Evolutionary conservation across 1,140 invertebrate species (phyloP), one percentile per base, ranked within the genome.

Genomic region (Drosophila sechellia): DNA sequence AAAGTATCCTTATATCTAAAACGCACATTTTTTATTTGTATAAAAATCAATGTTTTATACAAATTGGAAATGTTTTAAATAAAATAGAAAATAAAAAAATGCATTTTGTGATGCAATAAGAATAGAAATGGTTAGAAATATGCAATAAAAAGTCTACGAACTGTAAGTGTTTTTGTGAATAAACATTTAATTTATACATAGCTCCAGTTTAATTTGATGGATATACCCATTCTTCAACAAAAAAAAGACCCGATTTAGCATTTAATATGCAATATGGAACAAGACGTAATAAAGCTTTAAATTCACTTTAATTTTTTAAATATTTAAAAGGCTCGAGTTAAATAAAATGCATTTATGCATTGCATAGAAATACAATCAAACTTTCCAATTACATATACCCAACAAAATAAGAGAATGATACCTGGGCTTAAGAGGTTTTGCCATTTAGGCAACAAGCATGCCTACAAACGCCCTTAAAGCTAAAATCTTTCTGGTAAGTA

Each of bases 1-100:
- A 95, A 92, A 95, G 93, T 93, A 95, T 94, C 94, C 95, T 94
- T 94, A 95, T 93, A 92, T 95, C 95, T 95, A 94, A 87, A 83
- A 79, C 57, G 66, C 74, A 78, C 55, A 78, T 48, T 61, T 93
- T 92, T 81, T 89, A 31, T 74, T 50, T 54, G 49, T 53, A 45
- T 70, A 57, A 46, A 48, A 57, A 57, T 57, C 25, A 48, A 65
- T 65, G 42, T 48, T 39, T 48, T 20, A 69, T 27, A 69, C n/a
- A 31, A 68, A 45, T 66, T 50, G 42, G 3, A 42, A 59, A 15
- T 11, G 34, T 37, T 46, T 64, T 22, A 12, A 15, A 25, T 27
- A 13, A 46, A 70, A 70, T 64, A 31, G 46, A 40, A 34, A 56
- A 31, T 31, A 31, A 31, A 22, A 22, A 31, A 31, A 31, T 31